Base-by-base conservation (phyloP, 2,888 invertebrate species). In the Cheilosia urbana region DNA sequence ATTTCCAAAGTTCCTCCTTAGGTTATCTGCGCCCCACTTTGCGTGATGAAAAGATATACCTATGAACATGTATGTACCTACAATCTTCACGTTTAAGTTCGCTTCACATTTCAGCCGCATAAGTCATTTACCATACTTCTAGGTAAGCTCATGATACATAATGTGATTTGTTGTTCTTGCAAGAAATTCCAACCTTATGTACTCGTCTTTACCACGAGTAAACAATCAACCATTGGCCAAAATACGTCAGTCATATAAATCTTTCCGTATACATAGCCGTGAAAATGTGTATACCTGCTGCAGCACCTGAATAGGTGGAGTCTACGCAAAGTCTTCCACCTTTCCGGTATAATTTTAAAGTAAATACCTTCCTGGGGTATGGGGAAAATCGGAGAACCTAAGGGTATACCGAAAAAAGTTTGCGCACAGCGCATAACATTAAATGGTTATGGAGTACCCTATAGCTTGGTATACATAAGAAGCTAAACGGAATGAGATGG, bases 301-400 rank as follows among this genome's bases (percentile, higher is more conserved):
- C 45, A 42, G 76, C 85, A 85, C 85, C 85, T 85, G 81, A 81
- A 81, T 60, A 85, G 85, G 85, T 85, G 85, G 85, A 85, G 85
- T 63, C 75, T 63, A 69, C 69, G 37, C 37, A 7, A 9, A 51
- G n/a, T 69, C 72, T 72, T 76, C 63, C 40, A 81, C 85, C 85
- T 85, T 85, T 65, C 65, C 49, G 37, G 45, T 60, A 37, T 62
- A 47, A 65, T 60, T 76, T 60, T 21, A 68, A 68, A 77, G 76
- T 72, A 68, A 57, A 85, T 85, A 79, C 51, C 27, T 72, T 42
- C 19, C 42, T 69, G 62, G 51, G 60, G 75, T 49, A 75, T 80
- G 84, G 79, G 79, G 75, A 62, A 76, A 49, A 21, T 37, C 9
- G 51, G 62, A 17, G 75, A 79, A 51, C 49, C 60, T 57, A 15